Evolutionary conservation across 1,140 invertebrate genomes (phyloP).

Genomic region (Drosophila varians): DNA sequence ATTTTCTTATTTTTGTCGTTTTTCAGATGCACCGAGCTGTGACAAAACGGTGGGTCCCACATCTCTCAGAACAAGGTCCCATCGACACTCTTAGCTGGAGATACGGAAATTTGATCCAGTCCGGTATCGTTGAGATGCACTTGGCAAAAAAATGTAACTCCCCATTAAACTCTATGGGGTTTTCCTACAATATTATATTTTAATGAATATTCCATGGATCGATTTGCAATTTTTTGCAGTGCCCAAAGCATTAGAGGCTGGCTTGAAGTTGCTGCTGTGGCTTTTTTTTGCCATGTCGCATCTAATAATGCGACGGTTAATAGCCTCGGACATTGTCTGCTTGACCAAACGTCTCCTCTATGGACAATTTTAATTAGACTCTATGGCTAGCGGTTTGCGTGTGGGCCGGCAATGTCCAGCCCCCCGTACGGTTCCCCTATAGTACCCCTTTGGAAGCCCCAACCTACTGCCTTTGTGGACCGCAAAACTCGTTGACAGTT

Average conservation of each 20-base stretch:
- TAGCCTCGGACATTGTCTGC: slow-evolving; percentile 71
- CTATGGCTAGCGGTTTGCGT: slow-evolving; percentile 66
- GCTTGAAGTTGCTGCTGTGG: slow-evolving; percentile 49
- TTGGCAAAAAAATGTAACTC: not conserved
- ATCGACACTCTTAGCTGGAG: slow-evolving; percentile 61
- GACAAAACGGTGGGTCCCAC: slow-evolving; percentile 59
- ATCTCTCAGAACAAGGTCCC: slow-evolving; percentile 25
- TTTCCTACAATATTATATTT: too few species aligned
- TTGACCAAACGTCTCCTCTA: slow-evolving; percentile 36
- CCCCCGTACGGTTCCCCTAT: slow-evolving; percentile 10
- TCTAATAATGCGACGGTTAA: slow-evolving; percentile 75
- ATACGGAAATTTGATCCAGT: slow-evolving; percentile 62
- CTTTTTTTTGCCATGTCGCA: slow-evolving; percentile 61
- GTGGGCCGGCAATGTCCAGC: slow-evolving; percentile 55
- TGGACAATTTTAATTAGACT: slow-evolving; percentile 70
- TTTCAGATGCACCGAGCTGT: slow-evolving; percentile 67
- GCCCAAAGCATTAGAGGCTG: slow-evolving; percentile 53
- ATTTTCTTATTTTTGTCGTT: not conserved
- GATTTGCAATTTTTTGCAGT: not conserved
- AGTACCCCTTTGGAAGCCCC: slow-evolving; percentile 26
- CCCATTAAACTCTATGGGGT: too few species aligned
- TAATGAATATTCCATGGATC: not conserved
- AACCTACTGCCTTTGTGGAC: slow-evolving; percentile 20
- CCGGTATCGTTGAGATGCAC: slow-evolving; percentile 2
- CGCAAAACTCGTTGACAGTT: slow-evolving; percentile 78